phyloP scores from a whole-genome alignment of 2,113 vertebrate species.

The Uria lomvia region DNA sequence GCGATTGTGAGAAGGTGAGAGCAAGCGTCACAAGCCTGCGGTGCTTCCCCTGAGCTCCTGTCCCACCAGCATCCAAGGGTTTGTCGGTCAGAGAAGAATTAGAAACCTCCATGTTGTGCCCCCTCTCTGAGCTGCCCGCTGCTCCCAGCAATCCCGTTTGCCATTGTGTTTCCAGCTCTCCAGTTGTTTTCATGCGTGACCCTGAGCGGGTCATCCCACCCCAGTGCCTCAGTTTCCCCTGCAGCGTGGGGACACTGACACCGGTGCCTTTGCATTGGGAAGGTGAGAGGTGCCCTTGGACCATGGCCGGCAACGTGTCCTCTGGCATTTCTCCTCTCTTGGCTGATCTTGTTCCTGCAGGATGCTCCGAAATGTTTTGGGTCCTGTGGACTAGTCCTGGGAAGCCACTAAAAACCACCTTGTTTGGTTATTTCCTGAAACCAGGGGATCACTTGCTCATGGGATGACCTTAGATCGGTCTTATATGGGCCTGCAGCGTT shows the following conservation, averaged over 20 bases:
- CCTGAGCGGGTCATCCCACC: not conserved
- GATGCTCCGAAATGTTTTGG: not conserved
- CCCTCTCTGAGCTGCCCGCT: not conserved
- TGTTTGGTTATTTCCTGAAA: not conserved
- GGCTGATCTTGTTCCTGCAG: not conserved
- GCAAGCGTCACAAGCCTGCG: not conserved
- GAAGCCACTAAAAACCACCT: not conserved
- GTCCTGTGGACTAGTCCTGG: not conserved
- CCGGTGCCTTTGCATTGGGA: fast-evolving
- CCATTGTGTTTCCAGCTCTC: not conserved
- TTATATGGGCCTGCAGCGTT: not conserved
- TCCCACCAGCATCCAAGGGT: not conserved
- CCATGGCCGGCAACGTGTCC: fast-evolving
- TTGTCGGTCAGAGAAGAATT: not conserved
- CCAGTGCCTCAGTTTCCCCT: not conserved
- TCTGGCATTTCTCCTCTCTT: not conserved
- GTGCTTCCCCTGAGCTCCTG: not conserved
- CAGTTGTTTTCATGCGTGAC: not conserved
- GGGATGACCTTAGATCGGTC: not conserved
- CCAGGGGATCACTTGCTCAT: not conserved
- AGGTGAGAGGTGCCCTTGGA: not conserved
- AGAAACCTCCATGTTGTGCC: fast-evolving
- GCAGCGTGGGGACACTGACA: not conserved
- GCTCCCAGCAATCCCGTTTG: not conserved
- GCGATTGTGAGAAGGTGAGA: not conserved